Conservation (phyloP, 2,888 invertebrate species). For the Catocala fraxini region DNA sequence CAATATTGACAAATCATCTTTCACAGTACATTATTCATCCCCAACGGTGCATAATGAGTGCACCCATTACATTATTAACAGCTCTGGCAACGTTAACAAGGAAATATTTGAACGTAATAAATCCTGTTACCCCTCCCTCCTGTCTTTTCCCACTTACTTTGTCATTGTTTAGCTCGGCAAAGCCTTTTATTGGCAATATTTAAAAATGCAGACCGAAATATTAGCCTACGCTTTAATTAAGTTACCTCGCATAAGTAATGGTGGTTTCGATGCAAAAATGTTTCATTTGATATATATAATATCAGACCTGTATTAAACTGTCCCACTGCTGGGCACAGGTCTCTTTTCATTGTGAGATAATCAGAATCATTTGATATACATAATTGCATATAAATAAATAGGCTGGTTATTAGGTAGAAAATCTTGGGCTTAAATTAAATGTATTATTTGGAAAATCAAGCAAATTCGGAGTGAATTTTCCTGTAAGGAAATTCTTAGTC, state of each 20-base stretch:
- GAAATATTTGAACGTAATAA: conserved; percentile 24
- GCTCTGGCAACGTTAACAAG: conserved; percentile 18
- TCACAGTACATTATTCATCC: conserved; percentile 1
- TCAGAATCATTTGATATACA: too few relatives aligned
- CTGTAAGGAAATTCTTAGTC: too few relatives aligned
- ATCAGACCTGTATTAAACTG: too few relatives aligned
- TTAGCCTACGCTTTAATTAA: neutral
- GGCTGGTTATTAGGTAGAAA: too few relatives aligned
- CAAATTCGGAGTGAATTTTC: too few relatives aligned
- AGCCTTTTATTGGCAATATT: conserved; percentile 12
- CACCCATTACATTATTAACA: conserved; percentile 17
- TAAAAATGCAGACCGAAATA: neutral
- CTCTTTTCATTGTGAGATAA: too few relatives aligned
- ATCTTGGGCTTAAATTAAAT: too few relatives aligned
- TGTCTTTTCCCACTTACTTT: conserved; percentile 15
- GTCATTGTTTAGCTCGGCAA: conserved; percentile 18
- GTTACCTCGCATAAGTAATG: neutral
- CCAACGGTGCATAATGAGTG: conserved; percentile 8
- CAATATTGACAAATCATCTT: neutral
- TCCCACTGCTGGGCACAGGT: too few relatives aligned
- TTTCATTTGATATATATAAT: too few relatives aligned
- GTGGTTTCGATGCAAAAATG: neutral
- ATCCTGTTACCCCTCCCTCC: conserved; percentile 14
- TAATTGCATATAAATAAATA: too few relatives aligned
- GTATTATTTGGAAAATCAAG: too few relatives aligned